These are phyloP conservation scores for Polyergus mexicanus DNA, from an alignment of 1,140 invertebrate genomes.

Conservation along the genomic window DNA sequence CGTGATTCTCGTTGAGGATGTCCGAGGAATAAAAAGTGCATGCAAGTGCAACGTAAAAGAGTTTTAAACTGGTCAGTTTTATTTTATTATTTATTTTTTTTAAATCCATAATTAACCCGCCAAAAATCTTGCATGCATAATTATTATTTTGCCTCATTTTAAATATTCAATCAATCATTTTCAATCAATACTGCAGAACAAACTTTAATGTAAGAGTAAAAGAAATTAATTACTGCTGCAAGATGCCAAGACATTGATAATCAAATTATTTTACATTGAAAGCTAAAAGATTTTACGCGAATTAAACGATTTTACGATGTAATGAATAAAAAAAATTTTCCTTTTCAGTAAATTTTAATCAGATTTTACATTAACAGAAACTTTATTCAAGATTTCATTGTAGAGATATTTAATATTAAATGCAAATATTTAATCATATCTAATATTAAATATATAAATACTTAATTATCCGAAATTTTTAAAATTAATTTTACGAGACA, in stretches of 20 bases:
- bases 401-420: background rate
- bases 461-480: background rate
- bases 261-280: background rate
- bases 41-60: background rate
- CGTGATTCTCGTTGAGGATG: background rate
- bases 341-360: conserved; percentile 14
- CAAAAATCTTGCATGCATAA: background rate
- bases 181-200: background rate
- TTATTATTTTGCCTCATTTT: background rate
- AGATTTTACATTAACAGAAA: background rate
- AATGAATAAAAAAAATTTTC: background rate
- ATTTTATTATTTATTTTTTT: conserved; percentile 6
- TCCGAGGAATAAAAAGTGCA: background rate
- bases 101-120: background rate
- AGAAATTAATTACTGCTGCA: background rate
- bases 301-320: background rate
- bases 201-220: background rate
- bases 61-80: background rate
- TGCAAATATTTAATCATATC: background rate
- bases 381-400: background rate
- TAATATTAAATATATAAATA: background rate
- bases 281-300: background rate
- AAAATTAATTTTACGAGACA: background rate
- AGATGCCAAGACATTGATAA: background rate
- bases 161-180: no score